These are phyloP conservation scores for Cantharis nigra DNA, from an alignment of 2,888 invertebrate genomes.

Conservation along the genomic window DNA sequence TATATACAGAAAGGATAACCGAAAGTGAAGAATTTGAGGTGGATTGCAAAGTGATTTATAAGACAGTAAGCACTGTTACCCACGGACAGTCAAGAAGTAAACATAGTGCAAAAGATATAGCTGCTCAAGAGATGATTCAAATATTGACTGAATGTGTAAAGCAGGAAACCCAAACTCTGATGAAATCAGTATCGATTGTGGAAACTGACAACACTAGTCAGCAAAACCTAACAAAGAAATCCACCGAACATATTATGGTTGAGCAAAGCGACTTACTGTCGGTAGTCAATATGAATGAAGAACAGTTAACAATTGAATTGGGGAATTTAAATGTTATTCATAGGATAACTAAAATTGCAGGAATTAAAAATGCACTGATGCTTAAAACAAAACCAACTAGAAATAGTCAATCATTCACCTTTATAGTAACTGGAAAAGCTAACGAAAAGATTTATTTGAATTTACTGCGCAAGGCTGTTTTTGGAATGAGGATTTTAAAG, in stretches of 20 bases:
- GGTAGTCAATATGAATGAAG: not conserved
- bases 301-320: not conserved
- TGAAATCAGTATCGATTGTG: no score
- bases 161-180: no score
- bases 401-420: not conserved
- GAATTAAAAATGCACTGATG: not conserved
- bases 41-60: slow-evolving; percentile 4
- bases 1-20: slow-evolving; percentile 55
- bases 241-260: not conserved
- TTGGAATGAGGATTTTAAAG: not conserved
- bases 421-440: not conserved
- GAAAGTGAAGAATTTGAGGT: slow-evolving; percentile 48
- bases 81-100: slow-evolving; percentile 50
- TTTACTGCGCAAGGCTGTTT: not conserved
- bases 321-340: not conserved
- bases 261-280: not conserved
- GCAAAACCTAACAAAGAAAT: not conserved
- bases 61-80: not conserved
- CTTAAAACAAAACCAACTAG: not conserved
- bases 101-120: slow-evolving; percentile 57
- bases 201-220: no score
- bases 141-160: not conserved
- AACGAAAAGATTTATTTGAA: not conserved
- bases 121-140: slow-evolving; percentile 47
- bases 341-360: not conserved